phyloP scores from a whole-genome alignment of 2,797 vertebrate species.

The Parauchenoglanis punctatus region DNA sequence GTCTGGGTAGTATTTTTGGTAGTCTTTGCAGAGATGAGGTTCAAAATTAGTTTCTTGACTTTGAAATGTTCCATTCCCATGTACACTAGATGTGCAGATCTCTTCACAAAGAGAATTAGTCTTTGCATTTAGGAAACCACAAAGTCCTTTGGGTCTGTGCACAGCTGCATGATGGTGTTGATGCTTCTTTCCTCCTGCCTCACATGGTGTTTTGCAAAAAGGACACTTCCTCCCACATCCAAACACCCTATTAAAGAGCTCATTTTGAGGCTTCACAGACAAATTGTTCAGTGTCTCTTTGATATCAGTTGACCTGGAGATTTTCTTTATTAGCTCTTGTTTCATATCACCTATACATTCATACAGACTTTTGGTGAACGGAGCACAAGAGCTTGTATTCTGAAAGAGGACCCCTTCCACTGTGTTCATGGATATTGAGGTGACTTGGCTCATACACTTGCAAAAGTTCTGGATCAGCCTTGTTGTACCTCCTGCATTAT shows the following conservation, averaged over 20 bases:
- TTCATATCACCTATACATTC: constrained; percentile 1
- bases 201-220: constrained; percentile 69
- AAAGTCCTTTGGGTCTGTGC: constrained; percentile 64
- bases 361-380: constrained; percentile 19
- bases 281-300: constrained; percentile 47
- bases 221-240: constrained; percentile 73
- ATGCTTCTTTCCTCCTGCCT: constrained; percentile 61
- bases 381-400: background rate
- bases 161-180: constrained; percentile 57
- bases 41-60: background rate
- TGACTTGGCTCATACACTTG: constrained; percentile 50
- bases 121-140: accelerated
- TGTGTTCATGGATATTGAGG: constrained; percentile 53
- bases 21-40: constrained; percentile 44
- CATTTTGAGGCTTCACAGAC: constrained; percentile 62
- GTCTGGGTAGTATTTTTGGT: constrained; percentile 51
- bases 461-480: constrained; percentile 55
- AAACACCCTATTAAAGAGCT: constrained; percentile 64
- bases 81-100: constrained; percentile 56
- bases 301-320: constrained; percentile 1
- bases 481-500: constrained; percentile 46
- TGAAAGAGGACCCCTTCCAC: constrained; percentile 29
- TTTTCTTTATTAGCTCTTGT: background rate
- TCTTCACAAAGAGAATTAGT: background rate
- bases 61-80: constrained; percentile 25